Percentiles rank a stretch among this genome's conserved stretches.
Conservation (phyloP, 2,113 vertebrate species). For the Cavia aperea region DNA sequence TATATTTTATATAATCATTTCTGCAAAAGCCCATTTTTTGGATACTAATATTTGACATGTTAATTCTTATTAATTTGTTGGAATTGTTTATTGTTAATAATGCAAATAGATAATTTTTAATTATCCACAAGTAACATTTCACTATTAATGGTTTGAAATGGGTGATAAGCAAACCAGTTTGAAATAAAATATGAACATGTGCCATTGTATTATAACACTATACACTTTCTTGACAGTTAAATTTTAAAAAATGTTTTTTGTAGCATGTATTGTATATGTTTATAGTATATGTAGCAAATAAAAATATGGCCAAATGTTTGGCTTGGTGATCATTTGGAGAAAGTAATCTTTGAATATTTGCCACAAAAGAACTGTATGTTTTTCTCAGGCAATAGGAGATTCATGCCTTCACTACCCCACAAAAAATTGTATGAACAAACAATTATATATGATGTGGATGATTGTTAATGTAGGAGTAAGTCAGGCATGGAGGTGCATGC, state of each 20-base stretch:
- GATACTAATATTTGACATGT: slow-evolving; percentile 80
- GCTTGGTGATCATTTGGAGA: slow-evolving; percentile 70
- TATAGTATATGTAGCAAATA: slow-evolving; percentile 92
- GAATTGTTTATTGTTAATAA: slow-evolving; percentile 81
- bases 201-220: slow-evolving; percentile 98
- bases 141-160: slow-evolving; percentile 78
- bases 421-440: background rate
- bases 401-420: background rate
- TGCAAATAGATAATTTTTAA: slow-evolving; percentile 80
- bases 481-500: too few relatives aligned
- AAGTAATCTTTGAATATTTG: slow-evolving; percentile 56
- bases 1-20: slow-evolving; percentile 78
- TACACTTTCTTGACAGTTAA: slow-evolving; percentile 87
- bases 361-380: slow-evolving; percentile 25
- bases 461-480: background rate
- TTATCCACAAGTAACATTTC: slow-evolving; percentile 77
- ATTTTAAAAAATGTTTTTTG: slow-evolving; percentile 74
- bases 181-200: slow-evolving; percentile 86
- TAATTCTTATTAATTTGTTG: slow-evolving; percentile 82
- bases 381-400: background rate
- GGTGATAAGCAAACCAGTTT: slow-evolving; percentile 78
- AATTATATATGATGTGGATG: background rate
- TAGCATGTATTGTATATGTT: slow-evolving; percentile 93
- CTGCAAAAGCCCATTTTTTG: slow-evolving; percentile 78
- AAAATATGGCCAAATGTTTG: slow-evolving; percentile 82